A percentile compares a stretch with the other conserved stretches of the same genome.
Evolutionary conservation across 2,797 vertebrate species (phyloP).

Genomic region (Syncerus caffer): DNA sequence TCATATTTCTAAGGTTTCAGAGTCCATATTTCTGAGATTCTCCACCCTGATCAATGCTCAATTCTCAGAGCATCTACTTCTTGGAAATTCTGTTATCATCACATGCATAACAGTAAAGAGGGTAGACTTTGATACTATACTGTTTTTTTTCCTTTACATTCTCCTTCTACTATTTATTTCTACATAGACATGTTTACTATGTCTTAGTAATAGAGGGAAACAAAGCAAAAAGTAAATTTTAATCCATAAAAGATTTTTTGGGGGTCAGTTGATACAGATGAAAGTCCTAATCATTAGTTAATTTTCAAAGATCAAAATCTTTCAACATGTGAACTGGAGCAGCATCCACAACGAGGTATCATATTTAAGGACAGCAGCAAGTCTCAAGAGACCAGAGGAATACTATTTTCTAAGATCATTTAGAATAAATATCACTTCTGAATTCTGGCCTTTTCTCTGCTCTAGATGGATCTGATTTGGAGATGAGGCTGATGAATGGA

Average conservation of each 20-base stretch:
- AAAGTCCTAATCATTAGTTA: not conserved
- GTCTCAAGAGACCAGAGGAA: not conserved
- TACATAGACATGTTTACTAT: not conserved
- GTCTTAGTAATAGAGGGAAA: not conserved
- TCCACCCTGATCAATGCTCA: not conserved
- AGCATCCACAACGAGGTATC: not conserved
- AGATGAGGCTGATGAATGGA: conserved; percentile 69
- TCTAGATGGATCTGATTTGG: conserved; percentile 56
- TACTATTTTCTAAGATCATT: not conserved
- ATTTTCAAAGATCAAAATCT: not conserved
- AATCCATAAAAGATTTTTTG: not conserved
- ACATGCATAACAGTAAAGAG: not conserved
- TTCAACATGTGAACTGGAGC: not conserved
- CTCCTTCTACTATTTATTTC: not conserved
- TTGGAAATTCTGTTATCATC: not conserved
- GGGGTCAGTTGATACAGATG: not conserved
- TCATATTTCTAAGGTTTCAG: not conserved
- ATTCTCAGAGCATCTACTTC: not conserved
- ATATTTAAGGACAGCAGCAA: not conserved
- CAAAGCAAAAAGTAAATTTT: not conserved
- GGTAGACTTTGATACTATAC: not conserved
- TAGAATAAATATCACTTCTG: not conserved
- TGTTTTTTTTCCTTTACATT: not conserved
- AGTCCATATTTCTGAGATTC: not conserved
- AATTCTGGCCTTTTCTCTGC: not conserved